phyloP scores from a whole-genome alignment of 2,888 invertebrate species.

The Drosophila silvestris region DNA sequence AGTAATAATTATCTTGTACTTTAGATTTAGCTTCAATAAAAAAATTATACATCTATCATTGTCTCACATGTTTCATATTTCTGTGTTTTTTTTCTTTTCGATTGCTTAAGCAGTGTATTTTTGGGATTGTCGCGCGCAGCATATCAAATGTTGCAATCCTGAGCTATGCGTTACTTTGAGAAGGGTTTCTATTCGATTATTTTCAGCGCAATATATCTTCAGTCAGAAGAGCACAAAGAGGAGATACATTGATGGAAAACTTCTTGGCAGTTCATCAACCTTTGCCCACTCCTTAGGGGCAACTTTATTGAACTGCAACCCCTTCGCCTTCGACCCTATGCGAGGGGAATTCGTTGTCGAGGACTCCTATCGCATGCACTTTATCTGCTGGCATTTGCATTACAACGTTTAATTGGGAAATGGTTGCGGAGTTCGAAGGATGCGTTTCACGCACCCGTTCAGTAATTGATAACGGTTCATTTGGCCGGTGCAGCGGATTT shows the following conservation, averaged over 20 bases:
- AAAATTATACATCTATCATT: neutral
- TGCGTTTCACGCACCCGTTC: slow-evolving; percentile 70
- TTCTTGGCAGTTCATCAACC: slow-evolving; percentile 45
- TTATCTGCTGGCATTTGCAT: slow-evolving; percentile 73
- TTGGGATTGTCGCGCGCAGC: neutral
- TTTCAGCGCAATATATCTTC: neutral
- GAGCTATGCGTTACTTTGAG: slow-evolving; percentile 14
- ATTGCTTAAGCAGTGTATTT: neutral
- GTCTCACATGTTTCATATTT: neutral
- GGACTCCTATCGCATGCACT: slow-evolving; percentile 50
- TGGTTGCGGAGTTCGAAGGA: slow-evolving; percentile 32
- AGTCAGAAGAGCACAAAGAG: slow-evolving; percentile 15
- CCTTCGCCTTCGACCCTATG: slow-evolving; percentile 35
- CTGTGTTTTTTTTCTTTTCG: neutral
- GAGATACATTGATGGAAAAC: slow-evolving; percentile 33
- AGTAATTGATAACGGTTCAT: slow-evolving; percentile 80
- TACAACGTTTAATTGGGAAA: slow-evolving; percentile 65
- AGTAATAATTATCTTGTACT: neutral
- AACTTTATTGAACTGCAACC: slow-evolving; percentile 39
- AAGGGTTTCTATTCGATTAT: slow-evolving; percentile 16
- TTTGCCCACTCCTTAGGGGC: slow-evolving; percentile 29
- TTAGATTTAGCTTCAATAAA: neutral
- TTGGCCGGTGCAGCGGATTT: slow-evolving; percentile 57
- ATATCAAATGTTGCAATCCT: slow-evolving; percentile 21
- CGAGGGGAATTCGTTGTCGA: neutral